Conservation (phyloP, 2,797 vertebrate genomes). For the Gallinago solitaria region DNA sequence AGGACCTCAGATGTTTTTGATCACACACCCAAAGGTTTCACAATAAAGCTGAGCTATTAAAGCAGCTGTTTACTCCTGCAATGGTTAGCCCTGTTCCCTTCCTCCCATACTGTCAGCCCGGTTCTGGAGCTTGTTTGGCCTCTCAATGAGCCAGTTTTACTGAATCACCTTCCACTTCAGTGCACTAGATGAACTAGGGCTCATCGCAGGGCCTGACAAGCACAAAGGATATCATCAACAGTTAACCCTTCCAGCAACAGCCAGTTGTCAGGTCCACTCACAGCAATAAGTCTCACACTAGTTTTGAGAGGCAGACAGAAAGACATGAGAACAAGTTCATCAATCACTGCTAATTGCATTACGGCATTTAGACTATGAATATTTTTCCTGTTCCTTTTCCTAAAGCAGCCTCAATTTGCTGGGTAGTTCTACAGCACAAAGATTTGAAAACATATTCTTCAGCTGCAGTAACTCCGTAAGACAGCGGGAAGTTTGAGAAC, state of each 20-base stretch:
- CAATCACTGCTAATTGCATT: background rate
- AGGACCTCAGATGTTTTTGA: background rate
- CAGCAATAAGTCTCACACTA: accelerated
- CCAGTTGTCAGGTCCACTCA: background rate
- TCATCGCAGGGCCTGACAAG: background rate
- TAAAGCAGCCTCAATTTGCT: background rate
- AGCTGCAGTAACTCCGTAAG: background rate
- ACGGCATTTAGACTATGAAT: background rate
- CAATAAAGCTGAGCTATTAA: background rate
- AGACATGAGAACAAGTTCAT: background rate
- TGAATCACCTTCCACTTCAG: background rate
- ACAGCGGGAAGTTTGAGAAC: background rate
- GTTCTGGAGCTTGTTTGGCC: constrained; percentile 12
- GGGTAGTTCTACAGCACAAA: background rate
- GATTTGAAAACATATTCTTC: background rate
- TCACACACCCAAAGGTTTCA: background rate
- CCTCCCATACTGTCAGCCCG: background rate
- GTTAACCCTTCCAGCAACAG: constrained; percentile 23
- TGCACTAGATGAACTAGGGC: background rate
- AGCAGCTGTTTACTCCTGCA: background rate
- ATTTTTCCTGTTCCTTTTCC: background rate
- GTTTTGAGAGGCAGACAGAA: background rate
- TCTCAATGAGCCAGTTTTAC: background rate
- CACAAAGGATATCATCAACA: background rate
- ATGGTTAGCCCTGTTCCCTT: background rate